Conservation (phyloP, 2,797 vertebrate species). For the Argentina silus region DNA sequence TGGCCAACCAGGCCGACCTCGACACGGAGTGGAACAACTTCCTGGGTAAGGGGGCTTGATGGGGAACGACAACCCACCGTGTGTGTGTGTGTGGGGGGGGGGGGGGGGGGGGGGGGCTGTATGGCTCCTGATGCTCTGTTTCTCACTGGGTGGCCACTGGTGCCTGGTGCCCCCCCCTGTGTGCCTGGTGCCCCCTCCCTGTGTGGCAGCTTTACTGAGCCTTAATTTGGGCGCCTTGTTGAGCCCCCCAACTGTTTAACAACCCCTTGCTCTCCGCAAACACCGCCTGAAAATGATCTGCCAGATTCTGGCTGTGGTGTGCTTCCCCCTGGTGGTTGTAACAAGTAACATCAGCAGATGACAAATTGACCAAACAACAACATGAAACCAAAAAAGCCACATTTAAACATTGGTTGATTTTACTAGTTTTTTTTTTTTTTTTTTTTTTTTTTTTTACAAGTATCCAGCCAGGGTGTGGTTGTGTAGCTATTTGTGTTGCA, state of each 20-base stretch:
- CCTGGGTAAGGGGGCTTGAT: constrained; percentile 82
- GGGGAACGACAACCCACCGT: constrained; percentile 4
- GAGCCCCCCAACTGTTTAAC: constrained; percentile 32
- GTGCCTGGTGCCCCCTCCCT: constrained; percentile 40
- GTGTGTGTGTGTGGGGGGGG: neutral
- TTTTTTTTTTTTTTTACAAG: neutral
- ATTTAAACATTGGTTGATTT: neutral
- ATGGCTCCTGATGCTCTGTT: constrained; percentile 28
- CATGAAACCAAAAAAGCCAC: too few species aligned
- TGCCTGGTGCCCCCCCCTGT: constrained; percentile 42
- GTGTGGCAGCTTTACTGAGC: constrained; percentile 33
- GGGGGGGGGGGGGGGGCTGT: constrained; percentile 17
- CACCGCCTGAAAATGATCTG: neutral
- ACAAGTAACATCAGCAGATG: constrained; percentile 9
- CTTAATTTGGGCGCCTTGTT: constrained; percentile 31
- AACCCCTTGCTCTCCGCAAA: constrained; percentile 9
- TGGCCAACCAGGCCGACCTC: constrained; percentile 95
- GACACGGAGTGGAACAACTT: constrained; percentile 97
- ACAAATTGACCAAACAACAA: neutral
- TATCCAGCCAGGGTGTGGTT: neutral
- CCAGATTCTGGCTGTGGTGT: constrained; percentile 10
- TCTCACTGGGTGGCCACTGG: constrained; percentile 21
- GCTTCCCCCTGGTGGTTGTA: constrained; percentile 67
- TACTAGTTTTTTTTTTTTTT: neutral
- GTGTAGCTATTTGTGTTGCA: neutral